Evolutionary conservation across 2,797 vertebrate genomes (phyloP).

Genomic region (Hemitrygon akajei): DNA sequence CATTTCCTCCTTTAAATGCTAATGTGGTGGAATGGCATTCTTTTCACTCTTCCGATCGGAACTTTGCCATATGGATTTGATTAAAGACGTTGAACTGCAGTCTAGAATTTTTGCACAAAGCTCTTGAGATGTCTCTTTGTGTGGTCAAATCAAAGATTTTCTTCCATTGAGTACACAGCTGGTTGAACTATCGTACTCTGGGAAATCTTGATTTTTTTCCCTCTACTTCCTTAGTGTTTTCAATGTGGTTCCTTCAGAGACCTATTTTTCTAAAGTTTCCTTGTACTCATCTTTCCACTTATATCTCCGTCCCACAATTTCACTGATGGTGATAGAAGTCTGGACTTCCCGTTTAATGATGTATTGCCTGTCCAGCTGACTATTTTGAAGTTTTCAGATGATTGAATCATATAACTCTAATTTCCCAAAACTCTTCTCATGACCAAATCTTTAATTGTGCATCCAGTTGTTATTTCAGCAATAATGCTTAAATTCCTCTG

Average conservation of each 20-base stretch:
- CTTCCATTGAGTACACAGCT: neutral
- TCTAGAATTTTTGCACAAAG: neutral
- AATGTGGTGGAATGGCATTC: neutral
- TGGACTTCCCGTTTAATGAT: neutral
- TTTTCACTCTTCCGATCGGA: neutral
- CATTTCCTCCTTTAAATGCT: conserved; percentile 7
- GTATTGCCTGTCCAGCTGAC: neutral
- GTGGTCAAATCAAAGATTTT: conserved; percentile 20
- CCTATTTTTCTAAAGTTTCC: neutral
- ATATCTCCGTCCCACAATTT: neutral
- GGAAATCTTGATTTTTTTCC: conserved; percentile 18
- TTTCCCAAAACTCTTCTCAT: neutral
- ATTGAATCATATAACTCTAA: neutral
- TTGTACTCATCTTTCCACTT: neutral
- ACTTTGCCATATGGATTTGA: conserved; percentile 21
- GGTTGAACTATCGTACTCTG: conserved; percentile 1
- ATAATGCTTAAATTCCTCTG: neutral
- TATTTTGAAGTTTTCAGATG: neutral
- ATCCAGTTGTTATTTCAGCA: neutral
- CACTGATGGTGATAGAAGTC: neutral
- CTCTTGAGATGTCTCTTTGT: conserved; percentile 24
- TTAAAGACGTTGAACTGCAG: conserved; percentile 7
- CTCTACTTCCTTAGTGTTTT: conserved; percentile 8
- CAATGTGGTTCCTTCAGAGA: conserved; percentile 11
- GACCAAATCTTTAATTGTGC: neutral